phyloP scores from a whole-genome alignment of 2,888 invertebrate genomes.

The Rhopalosiphum nymphaeae region DNA sequence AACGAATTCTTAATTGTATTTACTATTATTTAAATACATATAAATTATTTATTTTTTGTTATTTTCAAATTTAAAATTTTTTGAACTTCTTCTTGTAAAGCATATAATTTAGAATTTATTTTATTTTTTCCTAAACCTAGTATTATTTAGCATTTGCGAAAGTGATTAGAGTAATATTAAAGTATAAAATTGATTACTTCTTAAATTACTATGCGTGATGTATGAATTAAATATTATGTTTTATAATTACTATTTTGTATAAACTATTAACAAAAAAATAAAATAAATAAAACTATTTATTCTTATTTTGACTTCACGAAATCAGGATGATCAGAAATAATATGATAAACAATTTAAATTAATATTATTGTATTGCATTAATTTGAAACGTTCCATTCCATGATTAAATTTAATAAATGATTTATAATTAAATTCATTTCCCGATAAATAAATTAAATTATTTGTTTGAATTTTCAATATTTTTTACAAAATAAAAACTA shows the following conservation, averaged over 20 bases:
- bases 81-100: too few relatives aligned
- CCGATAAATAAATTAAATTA: too few relatives aligned
- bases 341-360: not conserved
- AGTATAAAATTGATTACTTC: not conserved
- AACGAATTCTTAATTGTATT: not conserved
- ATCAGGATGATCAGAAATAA: not conserved
- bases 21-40: not conserved
- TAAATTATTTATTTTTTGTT: not conserved
- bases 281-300: not conserved
- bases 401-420: not conserved
- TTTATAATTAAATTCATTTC: not conserved
- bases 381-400: not conserved
- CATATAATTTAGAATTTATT: not conserved
- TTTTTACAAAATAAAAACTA: not conserved
- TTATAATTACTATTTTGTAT: not conserved
- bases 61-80: too few relatives aligned
- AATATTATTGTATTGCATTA: not conserved
- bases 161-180: not conserved
- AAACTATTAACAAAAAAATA: not conserved
- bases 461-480: not conserved
- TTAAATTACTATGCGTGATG: not conserved
- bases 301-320: not conserved
- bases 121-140: not conserved
- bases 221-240: not conserved
- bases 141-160: not conserved